Conservation (phyloP, 2,113 vertebrate genomes). For the Penelope pileata region DNA sequence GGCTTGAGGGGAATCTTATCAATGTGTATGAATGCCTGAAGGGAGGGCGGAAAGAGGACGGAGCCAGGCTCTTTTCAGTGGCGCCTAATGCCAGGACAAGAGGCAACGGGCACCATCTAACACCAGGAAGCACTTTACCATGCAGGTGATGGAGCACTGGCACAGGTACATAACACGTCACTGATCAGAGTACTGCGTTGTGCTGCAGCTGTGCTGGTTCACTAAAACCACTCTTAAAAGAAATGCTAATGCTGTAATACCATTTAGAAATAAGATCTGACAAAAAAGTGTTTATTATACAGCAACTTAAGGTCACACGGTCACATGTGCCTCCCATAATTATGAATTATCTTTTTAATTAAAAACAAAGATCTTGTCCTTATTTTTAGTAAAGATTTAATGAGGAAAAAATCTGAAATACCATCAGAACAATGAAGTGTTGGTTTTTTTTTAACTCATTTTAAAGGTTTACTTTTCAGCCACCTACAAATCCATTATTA, state of each 20-base stretch:
- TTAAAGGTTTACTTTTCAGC: neutral
- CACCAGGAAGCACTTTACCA: neutral
- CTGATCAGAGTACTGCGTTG: neutral
- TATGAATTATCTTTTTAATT: conserved; percentile 48
- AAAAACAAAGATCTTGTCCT: neutral
- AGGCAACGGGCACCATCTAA: neutral
- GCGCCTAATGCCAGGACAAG: no score
- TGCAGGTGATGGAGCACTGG: no score
- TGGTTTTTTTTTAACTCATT: neutral
- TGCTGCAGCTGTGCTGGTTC: neutral
- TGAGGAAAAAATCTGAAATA: neutral
- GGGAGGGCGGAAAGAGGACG: no score
- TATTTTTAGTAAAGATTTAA: conserved; percentile 9
- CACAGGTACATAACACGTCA: neutral
- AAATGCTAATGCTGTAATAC: neutral
- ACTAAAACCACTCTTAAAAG: neutral
- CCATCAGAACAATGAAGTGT: neutral
- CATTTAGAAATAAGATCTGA: neutral
- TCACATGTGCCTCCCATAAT: neutral
- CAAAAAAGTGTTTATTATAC: neutral
- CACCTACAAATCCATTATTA: neutral
- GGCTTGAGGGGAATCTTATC: neutral
- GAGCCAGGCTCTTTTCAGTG: no score
- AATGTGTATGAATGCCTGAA: no score
- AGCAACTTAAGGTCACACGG: neutral